These are phyloP conservation scores for Mamestra brassicae DNA, from an alignment of 2,888 invertebrate species.

Conservation along the genomic window DNA sequence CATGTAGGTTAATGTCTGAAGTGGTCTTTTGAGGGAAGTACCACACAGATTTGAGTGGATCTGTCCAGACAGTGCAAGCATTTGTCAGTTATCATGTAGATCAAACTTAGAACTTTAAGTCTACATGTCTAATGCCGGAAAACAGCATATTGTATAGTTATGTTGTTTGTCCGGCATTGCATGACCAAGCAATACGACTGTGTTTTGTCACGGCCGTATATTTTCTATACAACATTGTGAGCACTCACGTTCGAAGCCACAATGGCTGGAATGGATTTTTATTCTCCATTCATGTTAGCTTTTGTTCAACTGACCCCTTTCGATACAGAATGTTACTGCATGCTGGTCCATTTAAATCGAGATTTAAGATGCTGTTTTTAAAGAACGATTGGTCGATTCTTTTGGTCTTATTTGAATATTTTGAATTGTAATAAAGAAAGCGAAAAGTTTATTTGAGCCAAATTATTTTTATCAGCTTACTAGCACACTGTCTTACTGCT, in stretches of 20 bases:
- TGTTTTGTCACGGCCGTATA: conserved; percentile 38
- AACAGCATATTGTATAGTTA: conserved; percentile 12
- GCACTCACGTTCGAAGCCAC: conserved; percentile 41
- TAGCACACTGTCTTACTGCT: no score
- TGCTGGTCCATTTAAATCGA: conserved; percentile 4
- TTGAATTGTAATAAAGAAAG: background rate
- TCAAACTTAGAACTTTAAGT: no score
- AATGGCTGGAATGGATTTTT: conserved; percentile 42
- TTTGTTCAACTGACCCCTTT: conserved; percentile 46
- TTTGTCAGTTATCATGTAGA: no score
- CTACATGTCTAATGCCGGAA: conserved; percentile 26
- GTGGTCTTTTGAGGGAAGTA: no score
- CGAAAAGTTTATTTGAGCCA: no score
- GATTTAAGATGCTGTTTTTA: background rate
- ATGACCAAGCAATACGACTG: conserved; percentile 18
- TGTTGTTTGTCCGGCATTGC: no score
- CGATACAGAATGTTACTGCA: conserved; percentile 10
- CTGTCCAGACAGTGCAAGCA: no score
- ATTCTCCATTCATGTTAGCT: conserved; percentile 29
- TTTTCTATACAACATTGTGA: conserved; percentile 56
- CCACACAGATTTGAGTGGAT: no score
- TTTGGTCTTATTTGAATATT: background rate
- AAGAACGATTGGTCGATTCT: background rate
- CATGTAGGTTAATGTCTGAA: no score
- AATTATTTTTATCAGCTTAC: no score